Evolutionary conservation across 2,113 vertebrate species (phyloP).

Genomic region (Cairina moschata): DNA sequence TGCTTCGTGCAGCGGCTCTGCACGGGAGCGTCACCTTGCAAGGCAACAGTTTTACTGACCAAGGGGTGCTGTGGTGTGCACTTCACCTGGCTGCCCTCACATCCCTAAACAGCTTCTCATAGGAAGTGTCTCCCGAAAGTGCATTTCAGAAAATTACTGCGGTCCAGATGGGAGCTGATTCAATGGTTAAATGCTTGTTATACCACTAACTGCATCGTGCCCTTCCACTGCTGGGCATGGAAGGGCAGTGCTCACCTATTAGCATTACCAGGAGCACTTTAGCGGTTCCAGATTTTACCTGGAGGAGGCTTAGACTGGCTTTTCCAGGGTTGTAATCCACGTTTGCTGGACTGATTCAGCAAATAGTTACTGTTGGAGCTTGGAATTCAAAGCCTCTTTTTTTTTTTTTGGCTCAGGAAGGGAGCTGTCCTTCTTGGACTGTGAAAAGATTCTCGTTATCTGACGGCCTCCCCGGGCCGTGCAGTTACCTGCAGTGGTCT

Average conservation of each 20-base stretch:
- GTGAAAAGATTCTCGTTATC: not conserved
- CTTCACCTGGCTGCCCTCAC: conserved; percentile 28
- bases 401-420: not conserved
- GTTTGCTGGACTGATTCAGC: conserved; percentile 1
- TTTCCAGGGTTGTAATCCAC: not conserved
- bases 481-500: not conserved
- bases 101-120: not conserved
- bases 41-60: not conserved
- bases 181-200: conserved; percentile 13
- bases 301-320: conserved; percentile 3
- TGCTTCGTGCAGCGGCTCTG: conserved; percentile 32
- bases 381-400: conserved; percentile 2
- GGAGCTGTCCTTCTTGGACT: conserved; percentile 33
- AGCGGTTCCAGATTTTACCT: conserved; percentile 35
- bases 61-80: conserved; percentile 35
- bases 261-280: conserved; percentile 61
- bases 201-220: not conserved
- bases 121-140: conserved; percentile 61
- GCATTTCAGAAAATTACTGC: conserved; percentile 27
- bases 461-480: conserved; percentile 7
- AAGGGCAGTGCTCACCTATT: not conserved
- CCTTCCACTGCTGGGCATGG: conserved; percentile 71
- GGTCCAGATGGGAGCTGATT: not conserved
- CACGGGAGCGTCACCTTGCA: conserved; percentile 2
- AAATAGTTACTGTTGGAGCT: not conserved